Percentiles rank a stretch among this genome's conserved stretches.
Evolutionary conservation across 2,888 invertebrate genomes (phyloP).

Genomic region (Xestoiulus laeticollis): DNA sequence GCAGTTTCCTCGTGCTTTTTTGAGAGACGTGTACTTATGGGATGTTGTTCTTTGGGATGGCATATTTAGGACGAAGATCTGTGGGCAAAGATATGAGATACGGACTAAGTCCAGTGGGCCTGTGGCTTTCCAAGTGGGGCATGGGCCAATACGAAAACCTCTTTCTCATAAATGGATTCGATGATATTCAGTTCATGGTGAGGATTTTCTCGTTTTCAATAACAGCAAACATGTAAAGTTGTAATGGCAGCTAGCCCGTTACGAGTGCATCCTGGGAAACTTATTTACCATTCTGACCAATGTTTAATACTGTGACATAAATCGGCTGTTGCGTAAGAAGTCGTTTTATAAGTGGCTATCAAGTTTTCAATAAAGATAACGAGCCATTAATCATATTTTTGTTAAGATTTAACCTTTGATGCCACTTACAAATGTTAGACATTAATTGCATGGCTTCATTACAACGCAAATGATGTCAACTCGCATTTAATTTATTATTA

Average conservation of each 20-base stretch:
- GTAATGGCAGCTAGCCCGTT: not conserved
- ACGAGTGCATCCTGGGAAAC: not conserved
- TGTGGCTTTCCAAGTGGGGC: constrained; percentile 80
- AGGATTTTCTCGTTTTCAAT: constrained; percentile 65
- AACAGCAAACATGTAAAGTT: not conserved
- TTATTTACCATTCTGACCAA: not conserved
- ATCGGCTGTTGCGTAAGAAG: too few relatives aligned
- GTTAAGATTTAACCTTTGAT: too few relatives aligned
- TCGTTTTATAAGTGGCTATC: too few relatives aligned
- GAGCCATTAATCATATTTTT: too few relatives aligned
- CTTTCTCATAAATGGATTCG: constrained; percentile 87
- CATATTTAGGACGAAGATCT: constrained; percentile 7
- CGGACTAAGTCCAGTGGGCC: constrained; percentile 71
- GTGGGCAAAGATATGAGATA: not conserved
- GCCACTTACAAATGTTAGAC: too few relatives aligned
- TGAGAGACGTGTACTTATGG: not conserved
- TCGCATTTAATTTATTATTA: too few relatives aligned
- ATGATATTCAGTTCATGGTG: constrained; percentile 91
- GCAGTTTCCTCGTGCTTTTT: not conserved
- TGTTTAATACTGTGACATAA: too few relatives aligned
- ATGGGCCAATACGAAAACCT: constrained; percentile 85
- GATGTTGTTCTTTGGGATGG: not conserved
- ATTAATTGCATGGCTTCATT: too few relatives aligned
- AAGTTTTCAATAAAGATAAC: too few relatives aligned
- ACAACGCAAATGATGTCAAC: too few relatives aligned